These are phyloP conservation scores for Agrochola lota DNA, from an alignment of 2,888 invertebrate genomes.

Conservation along the genomic window DNA sequence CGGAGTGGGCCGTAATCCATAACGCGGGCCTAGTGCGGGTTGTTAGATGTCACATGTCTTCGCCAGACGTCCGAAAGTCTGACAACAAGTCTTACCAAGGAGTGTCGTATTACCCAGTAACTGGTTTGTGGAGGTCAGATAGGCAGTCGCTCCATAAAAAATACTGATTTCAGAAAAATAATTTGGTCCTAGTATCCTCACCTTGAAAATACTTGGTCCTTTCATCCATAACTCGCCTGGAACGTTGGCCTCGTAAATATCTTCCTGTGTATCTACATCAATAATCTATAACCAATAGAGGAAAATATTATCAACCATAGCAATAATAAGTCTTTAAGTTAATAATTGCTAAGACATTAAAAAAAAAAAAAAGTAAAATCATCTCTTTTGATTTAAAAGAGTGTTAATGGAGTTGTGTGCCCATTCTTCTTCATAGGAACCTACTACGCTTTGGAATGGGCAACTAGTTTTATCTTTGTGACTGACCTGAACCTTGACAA, in stretches of 20 bases:
- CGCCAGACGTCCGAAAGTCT: no score
- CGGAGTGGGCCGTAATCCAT: no score
- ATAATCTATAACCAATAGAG: slow-evolving; percentile 81
- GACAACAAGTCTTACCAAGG: no score
- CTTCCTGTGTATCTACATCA: slow-evolving; percentile 82
- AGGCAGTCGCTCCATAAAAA: no score
- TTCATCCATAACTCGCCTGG: slow-evolving; percentile 89
- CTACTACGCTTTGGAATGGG: neutral
- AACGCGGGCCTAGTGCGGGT: no score
- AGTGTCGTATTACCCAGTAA: no score
- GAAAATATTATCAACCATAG: slow-evolving; percentile 9
- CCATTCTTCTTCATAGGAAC: neutral
- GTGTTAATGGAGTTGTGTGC: neutral
- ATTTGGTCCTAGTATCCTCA: slow-evolving; percentile 54
- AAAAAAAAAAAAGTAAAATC: no score
- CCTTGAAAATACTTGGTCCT: slow-evolving; percentile 85
- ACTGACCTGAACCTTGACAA: neutral
- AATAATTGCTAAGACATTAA: neutral
- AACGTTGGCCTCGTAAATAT: slow-evolving; percentile 83
- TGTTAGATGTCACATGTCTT: no score
- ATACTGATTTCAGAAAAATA: neutral
- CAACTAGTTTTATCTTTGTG: neutral
- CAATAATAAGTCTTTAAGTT: neutral
- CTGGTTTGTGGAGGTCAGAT: no score
- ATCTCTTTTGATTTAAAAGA: neutral